A percentile compares a stretch with the other conserved stretches of the same genome.
Evolutionary conservation across 1,140 invertebrate species (phyloP).

Genomic region (Drosophila bocqueti): DNA sequence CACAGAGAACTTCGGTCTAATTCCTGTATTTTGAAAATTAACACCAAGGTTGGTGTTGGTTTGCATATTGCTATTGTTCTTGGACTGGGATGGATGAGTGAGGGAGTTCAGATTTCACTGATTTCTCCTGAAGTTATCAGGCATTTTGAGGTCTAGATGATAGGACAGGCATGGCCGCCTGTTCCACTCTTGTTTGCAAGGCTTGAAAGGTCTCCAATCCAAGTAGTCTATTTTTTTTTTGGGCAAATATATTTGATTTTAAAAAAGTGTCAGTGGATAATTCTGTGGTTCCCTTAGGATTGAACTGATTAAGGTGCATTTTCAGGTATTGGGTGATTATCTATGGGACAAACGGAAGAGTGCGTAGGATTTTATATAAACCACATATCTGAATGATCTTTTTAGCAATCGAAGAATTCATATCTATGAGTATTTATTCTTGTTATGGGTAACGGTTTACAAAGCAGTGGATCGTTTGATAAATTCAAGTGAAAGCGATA

Average conservation of each 20-base stretch:
- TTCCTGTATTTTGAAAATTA: neutral
- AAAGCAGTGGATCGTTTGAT: neutral
- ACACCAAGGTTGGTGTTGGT: neutral
- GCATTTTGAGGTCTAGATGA: neutral
- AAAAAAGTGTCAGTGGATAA: too few relatives aligned
- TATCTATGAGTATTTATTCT: conserved; percentile 79
- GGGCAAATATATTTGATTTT: too few relatives aligned
- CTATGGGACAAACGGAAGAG: too few relatives aligned
- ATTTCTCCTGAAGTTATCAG: neutral
- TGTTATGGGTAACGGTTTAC: neutral
- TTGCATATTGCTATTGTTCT: neutral
- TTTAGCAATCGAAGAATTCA: too few relatives aligned
- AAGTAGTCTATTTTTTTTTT: too few relatives aligned
- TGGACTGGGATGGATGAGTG: neutral
- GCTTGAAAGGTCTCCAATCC: neutral
- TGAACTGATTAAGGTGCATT: too few relatives aligned
- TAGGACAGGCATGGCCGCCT: conserved; percentile 4
- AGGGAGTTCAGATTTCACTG: neutral
- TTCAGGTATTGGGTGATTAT: too few relatives aligned
- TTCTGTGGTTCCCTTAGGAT: too few relatives aligned
- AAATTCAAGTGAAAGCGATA: neutral
- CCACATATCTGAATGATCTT: too few relatives aligned
- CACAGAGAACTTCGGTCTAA: neutral
- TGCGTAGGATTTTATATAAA: too few relatives aligned
- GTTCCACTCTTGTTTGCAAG: neutral